Percentiles rank a stretch among this genome's conserved stretches.
phyloP scores from a whole-genome alignment of 2,797 vertebrate genomes.

The Gymnothorax reevesii region DNA sequence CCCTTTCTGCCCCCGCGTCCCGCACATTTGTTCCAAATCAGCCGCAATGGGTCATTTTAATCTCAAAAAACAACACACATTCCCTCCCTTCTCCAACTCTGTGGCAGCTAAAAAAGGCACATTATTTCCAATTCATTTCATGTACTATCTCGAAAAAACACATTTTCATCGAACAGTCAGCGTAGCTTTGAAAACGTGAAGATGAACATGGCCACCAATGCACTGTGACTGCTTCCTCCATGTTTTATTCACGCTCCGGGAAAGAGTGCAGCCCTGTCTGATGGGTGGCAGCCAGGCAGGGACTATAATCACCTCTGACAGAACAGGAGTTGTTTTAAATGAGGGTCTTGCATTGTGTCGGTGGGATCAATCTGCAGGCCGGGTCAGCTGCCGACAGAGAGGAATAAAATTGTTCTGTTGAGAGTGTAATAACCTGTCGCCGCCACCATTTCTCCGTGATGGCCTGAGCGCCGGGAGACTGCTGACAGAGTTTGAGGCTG shows the following conservation, averaged over 20 bases:
- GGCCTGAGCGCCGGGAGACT: constrained; percentile 48
- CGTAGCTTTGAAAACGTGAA: not conserved
- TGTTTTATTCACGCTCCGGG: constrained; percentile 51
- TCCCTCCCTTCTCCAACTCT: not conserved
- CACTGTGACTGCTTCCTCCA: not conserved
- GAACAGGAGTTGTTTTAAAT: constrained; percentile 52
- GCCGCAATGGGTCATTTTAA: constrained; percentile 15
- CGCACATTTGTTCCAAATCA: not conserved
- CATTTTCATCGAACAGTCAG: constrained; percentile 19
- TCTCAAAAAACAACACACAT: constrained; percentile 21
- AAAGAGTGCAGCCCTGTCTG: constrained; percentile 42
- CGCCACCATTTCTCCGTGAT: constrained; percentile 60
- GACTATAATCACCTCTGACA: constrained; percentile 64
- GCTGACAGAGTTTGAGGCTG: constrained; percentile 37
- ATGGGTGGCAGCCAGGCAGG: constrained; percentile 44
- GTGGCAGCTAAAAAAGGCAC: constrained; percentile 3
- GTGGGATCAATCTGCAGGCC: constrained; percentile 29
- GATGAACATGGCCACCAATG: not conserved
- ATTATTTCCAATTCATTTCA: constrained; percentile 17
- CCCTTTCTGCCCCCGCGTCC: not conserved
- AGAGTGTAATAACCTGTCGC: constrained; percentile 67
- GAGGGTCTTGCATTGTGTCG: constrained; percentile 49
- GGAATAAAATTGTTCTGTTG: constrained; percentile 57
- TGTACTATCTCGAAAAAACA: constrained; percentile 38
- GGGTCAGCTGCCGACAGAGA: constrained; percentile 51